A percentile compares a stretch with the other conserved stretches of the same genome.
phyloP scores from a whole-genome alignment of 2,797 vertebrate species.

The Circus cinereus region DNA sequence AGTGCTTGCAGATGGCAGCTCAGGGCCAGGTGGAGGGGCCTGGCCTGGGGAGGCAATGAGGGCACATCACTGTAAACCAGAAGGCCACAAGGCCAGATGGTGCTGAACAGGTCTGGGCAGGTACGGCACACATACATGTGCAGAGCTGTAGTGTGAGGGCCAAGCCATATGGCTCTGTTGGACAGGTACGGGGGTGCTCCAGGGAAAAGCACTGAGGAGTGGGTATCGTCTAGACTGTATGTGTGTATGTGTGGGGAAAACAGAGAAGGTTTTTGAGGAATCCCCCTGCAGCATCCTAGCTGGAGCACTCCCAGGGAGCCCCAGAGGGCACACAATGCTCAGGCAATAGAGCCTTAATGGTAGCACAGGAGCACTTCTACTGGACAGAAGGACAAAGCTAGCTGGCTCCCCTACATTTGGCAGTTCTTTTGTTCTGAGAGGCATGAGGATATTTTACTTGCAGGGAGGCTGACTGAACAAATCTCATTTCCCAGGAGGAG shows the following conservation, averaged over 20 bases:
- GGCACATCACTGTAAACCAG: not conserved
- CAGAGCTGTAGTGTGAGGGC: not conserved
- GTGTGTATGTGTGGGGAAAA: not conserved
- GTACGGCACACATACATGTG: not conserved
- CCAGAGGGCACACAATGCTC: not conserved
- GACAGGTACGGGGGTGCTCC: not conserved
- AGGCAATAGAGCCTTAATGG: not conserved
- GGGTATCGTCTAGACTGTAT: not conserved
- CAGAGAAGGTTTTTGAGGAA: not conserved
- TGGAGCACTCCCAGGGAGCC: not conserved
- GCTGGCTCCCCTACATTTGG: not conserved
- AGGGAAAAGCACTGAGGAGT: not conserved
- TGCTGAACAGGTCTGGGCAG: not conserved
- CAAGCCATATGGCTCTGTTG: not conserved
- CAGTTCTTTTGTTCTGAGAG: not conserved
- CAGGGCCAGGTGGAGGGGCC: not conserved
- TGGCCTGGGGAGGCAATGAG: not conserved
- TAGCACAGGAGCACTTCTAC: not conserved
- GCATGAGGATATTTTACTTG: not conserved
- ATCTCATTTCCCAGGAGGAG: not conserved
- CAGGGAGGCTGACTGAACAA: not conserved
- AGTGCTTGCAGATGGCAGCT: not conserved
- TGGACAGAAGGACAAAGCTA: not conserved
- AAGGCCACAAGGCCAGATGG: not conserved
- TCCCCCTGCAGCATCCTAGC: not conserved